These are phyloP conservation scores for Hymenochirus boettgeri DNA, from an alignment of 2,113 vertebrate genomes.

Conservation along the genomic window DNA sequence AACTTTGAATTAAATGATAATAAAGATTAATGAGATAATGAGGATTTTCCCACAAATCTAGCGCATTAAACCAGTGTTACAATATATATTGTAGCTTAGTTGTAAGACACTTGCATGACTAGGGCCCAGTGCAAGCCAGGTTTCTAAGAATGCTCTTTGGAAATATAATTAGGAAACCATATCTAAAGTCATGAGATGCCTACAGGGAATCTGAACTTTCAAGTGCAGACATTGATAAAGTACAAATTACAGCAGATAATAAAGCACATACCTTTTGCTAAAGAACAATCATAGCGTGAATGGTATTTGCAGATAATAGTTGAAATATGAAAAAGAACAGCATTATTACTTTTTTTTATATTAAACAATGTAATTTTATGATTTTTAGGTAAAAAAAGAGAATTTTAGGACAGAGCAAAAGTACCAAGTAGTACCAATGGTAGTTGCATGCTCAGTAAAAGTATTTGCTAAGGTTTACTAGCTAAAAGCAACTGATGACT, in stretches of 20 bases:
- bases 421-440: too few relatives aligned
- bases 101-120: conserved; percentile 35
- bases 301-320: conserved; percentile 16
- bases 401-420: too few relatives aligned
- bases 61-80: conserved; percentile 36
- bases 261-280: conserved; percentile 36
- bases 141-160: conserved; percentile 40
- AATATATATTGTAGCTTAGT: conserved; percentile 40
- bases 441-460: too few relatives aligned
- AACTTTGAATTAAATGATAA: conserved; percentile 25
- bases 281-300: conserved; percentile 27
- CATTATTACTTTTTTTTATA: background rate
- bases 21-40: conserved; percentile 40
- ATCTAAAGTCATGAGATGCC: conserved; percentile 38
- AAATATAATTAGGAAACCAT: conserved; percentile 41
- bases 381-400: too few relatives aligned
- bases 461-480: too few relatives aligned
- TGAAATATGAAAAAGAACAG: conserved; percentile 4
- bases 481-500: too few relatives aligned
- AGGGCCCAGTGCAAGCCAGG: conserved; percentile 13
- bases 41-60: conserved; percentile 39
- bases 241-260: conserved; percentile 41
- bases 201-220: conserved; percentile 42
- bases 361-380: background rate
- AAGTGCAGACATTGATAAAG: conserved; percentile 36